Percentiles rank a stretch among this genome's conserved stretches.
Evolutionary conservation across 2,797 vertebrate genomes (phyloP).

Genomic region (Sebastes matsubarae): DNA sequence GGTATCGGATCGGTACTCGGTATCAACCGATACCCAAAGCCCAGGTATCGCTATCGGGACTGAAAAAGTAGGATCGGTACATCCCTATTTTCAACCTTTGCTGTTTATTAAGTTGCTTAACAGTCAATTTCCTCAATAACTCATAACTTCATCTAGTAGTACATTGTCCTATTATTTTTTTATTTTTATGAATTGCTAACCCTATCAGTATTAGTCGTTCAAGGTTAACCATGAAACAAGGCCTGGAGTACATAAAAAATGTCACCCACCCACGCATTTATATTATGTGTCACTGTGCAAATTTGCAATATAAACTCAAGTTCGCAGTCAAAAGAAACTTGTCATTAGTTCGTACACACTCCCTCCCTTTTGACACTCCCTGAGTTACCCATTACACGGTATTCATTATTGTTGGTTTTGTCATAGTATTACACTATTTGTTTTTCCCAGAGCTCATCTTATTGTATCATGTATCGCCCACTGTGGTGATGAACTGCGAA

Average conservation of each 20-base stretch:
- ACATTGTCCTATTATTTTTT: not conserved
- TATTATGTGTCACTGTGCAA: not conserved
- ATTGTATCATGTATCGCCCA: not conserved
- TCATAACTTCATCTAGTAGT: not conserved
- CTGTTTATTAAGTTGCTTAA: not conserved
- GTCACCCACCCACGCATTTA: not conserved
- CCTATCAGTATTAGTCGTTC: not conserved
- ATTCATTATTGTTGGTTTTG: not conserved
- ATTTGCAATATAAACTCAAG: not conserved
- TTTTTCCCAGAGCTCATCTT: not conserved
- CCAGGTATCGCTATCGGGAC: no score
- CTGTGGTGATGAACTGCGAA: not conserved
- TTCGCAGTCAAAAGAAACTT: not conserved
- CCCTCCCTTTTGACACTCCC: not conserved
- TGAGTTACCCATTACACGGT: no score
- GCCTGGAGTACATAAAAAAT: not conserved
- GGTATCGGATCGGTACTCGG: no score
- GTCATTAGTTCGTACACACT: not conserved
- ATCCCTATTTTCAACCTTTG: no score
- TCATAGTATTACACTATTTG: not conserved
- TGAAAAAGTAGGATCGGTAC: no score
- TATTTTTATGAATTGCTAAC: not conserved
- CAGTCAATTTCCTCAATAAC: not conserved
- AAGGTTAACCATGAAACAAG: not conserved
- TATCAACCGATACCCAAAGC: no score